These are phyloP conservation scores for Eudyptes chrysolophus DNA, from an alignment of 2,113 vertebrate species.

Conservation along the genomic window DNA sequence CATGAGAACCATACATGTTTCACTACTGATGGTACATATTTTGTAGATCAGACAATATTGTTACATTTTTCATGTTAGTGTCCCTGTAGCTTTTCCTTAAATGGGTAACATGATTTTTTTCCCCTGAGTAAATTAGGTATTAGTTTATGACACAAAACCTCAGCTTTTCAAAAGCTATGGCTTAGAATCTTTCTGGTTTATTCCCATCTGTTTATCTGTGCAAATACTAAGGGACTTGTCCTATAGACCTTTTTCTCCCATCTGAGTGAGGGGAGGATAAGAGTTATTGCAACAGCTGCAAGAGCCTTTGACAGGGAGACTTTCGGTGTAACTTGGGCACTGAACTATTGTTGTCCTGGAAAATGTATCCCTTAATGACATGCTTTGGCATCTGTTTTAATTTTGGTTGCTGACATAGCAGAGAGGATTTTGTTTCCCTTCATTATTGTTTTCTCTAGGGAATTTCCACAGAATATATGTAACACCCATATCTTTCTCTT, in stretches of 20 bases:
- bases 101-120: not conserved
- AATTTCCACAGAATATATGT: not conserved
- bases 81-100: not conserved
- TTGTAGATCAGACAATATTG: not conserved
- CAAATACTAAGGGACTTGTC: not conserved
- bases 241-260: not conserved
- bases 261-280: not conserved
- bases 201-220: not conserved
- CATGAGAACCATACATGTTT: fast-evolving
- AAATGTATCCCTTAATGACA: conserved; percentile 6
- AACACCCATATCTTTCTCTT: not conserved
- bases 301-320: not conserved
- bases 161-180: not conserved
- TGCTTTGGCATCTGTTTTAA: conserved; percentile 39
- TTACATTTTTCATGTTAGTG: not conserved
- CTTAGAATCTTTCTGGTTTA: not conserved
- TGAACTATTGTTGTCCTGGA: not conserved
- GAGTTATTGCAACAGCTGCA: not conserved
- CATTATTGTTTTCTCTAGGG: not conserved
- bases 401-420: conserved; percentile 41
- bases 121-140: not conserved
- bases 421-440: not conserved
- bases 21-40: not conserved
- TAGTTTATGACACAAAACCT: not conserved
- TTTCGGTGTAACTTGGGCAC: not conserved